These are phyloP conservation scores for Graptemys geographica DNA, from an alignment of 2,797 vertebrate genomes.

Conservation along the genomic window DNA sequence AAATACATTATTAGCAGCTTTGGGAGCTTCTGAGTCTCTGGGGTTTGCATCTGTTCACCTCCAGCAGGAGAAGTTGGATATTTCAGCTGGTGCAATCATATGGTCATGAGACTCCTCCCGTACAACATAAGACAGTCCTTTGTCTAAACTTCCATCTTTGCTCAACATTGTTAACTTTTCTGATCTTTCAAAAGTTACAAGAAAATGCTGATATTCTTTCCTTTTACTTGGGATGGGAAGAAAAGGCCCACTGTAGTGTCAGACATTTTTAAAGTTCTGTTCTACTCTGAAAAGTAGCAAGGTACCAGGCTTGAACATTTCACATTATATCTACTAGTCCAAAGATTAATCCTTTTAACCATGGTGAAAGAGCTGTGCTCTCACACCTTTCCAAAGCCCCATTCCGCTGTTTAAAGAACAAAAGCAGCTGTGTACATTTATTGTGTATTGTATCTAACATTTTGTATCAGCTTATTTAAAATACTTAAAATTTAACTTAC, in stretches of 20 bases:
- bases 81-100: not conserved
- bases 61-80: not conserved
- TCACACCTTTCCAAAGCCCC: not conserved
- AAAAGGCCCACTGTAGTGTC: not conserved
- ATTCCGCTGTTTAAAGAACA: not conserved
- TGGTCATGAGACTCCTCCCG: not conserved
- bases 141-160: not conserved
- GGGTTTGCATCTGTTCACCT: conserved; percentile 48
- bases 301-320: not conserved
- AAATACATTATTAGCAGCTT: conserved; percentile 11
- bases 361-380: not conserved
- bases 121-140: not conserved
- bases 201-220: not conserved
- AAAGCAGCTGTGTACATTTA: not conserved
- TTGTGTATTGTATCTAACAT: not conserved
- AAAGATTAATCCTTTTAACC: accelerated
- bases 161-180: not conserved
- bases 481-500: not conserved
- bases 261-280: accelerated
- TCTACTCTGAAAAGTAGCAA: not conserved
- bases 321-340: accelerated
- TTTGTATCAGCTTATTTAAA: not conserved
- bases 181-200: not conserved
- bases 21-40: conserved; percentile 57
- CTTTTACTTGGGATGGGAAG: not conserved